These are phyloP conservation scores for Eupeodes latifasciatus DNA, from an alignment of 2,888 invertebrate species.

Conservation along the genomic window DNA sequence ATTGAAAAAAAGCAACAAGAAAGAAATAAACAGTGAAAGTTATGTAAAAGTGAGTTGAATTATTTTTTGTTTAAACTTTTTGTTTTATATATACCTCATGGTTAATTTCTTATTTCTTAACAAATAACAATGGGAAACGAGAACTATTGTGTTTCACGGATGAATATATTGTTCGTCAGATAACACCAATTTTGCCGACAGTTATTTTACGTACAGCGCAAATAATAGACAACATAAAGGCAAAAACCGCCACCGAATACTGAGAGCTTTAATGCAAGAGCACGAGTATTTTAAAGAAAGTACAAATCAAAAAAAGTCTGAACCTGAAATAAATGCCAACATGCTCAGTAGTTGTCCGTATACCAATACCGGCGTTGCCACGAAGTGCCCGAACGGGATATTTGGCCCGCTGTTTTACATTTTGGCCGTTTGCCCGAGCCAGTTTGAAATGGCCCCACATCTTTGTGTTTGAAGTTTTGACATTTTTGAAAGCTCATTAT, in stretches of 20 bases:
- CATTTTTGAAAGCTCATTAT: too few species aligned
- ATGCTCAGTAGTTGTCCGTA: background rate
- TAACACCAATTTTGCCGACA: background rate
- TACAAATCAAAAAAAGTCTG: slow-evolving; percentile 32
- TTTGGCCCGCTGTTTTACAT: too few species aligned
- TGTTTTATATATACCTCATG: slow-evolving; percentile 65
- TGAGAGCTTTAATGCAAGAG: slow-evolving; percentile 52
- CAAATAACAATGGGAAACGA: background rate
- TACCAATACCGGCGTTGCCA: too few species aligned
- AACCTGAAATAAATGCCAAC: background rate
- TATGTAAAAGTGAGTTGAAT: slow-evolving; percentile 61
- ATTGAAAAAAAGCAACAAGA: background rate
- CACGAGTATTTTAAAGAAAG: slow-evolving; percentile 61
- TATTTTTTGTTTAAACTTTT: slow-evolving; percentile 43
- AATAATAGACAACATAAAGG: background rate
- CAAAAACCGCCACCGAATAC: slow-evolving; percentile 57
- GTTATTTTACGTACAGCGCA: background rate
- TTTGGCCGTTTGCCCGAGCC: too few species aligned
- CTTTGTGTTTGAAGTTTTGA: too few species aligned
- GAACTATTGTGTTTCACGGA: background rate
- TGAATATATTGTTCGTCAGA: slow-evolving; percentile 8
- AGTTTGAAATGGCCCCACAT: too few species aligned
- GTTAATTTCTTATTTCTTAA: background rate
- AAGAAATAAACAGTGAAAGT: slow-evolving; percentile 63
- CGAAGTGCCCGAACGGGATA: too few species aligned